Percentiles rank a stretch among this genome's conserved stretches.
Evolutionary conservation across 1,140 invertebrate genomes (phyloP).

Genomic region (Coboldia fuscipes): DNA sequence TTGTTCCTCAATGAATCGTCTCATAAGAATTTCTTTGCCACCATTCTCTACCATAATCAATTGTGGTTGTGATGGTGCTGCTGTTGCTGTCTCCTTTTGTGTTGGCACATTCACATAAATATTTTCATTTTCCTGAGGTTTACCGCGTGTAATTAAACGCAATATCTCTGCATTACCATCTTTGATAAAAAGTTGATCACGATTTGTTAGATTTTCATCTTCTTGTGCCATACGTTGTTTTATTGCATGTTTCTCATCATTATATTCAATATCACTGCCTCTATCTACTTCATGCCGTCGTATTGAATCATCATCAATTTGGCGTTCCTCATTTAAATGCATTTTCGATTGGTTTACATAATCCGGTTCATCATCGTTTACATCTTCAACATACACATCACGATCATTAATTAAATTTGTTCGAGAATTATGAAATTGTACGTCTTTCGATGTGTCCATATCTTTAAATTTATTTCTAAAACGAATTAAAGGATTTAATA

Average conservation of each 20-base stretch:
- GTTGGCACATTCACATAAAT: conserved; percentile 32
- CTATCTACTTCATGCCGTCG: conserved; percentile 49
- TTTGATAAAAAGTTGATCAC: conserved; percentile 53
- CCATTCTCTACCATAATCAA: conserved; percentile 34
- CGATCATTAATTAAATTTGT: conserved; percentile 27
- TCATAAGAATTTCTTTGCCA: conserved; percentile 59
- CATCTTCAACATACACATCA: conserved; percentile 33
- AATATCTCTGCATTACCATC: conserved; percentile 66
- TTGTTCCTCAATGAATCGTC: conserved; percentile 62
- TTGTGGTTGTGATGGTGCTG: conserved; percentile 32
- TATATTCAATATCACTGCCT: conserved; percentile 38
- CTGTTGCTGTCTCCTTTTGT: conserved; percentile 24
- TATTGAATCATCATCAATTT: conserved; percentile 41
- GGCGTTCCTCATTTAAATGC: conserved; percentile 21
- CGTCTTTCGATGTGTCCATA: conserved; percentile 14
- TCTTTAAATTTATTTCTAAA: conserved; percentile 8
- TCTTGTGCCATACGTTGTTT: conserved; percentile 11
- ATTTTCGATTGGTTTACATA: conserved; percentile 17
- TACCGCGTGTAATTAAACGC: conserved; percentile 48
- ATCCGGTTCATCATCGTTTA: conserved; percentile 28
- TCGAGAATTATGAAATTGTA: conserved; percentile 16
- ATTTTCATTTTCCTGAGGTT: conserved; percentile 31
- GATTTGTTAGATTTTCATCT: conserved; percentile 12
- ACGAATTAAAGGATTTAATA: background rate
- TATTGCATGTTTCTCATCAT: conserved; percentile 20